Evolutionary conservation across 2,113 vertebrate species (phyloP).

Genomic region (Elachura formosa): DNA sequence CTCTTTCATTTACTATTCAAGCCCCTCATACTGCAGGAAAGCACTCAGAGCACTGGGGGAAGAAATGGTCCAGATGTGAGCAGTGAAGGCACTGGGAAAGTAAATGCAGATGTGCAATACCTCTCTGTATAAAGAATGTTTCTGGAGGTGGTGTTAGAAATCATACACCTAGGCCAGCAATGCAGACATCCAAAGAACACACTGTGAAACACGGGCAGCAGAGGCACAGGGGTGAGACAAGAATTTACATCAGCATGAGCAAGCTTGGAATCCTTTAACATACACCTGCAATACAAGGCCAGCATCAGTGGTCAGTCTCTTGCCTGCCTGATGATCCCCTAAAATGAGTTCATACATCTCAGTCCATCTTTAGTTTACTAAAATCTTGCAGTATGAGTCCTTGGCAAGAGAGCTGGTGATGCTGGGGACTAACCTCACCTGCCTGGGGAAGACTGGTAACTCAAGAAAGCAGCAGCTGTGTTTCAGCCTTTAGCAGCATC

Average conservation of each 20-base stretch:
- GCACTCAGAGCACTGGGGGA: neutral
- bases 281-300: neutral
- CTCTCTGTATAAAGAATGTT: neutral
- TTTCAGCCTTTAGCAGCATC: neutral
- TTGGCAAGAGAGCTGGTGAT: neutral
- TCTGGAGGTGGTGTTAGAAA: neutral
- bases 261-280: neutral
- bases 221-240: neutral
- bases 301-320: neutral
- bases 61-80: neutral
- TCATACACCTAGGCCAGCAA: neutral
- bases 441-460: neutral
- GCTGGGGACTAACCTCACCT: accelerated
- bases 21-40: neutral
- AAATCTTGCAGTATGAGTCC: neutral
- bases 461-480: neutral
- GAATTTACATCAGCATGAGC: accelerated
- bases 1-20: neutral
- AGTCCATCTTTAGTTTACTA: neutral
- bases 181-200: neutral
- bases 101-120: neutral
- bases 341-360: neutral
- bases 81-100: neutral
- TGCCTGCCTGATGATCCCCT: neutral
- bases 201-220: accelerated